Conservation (phyloP, 2,113 vertebrate genomes). For the Hemicordylus capensis region DNA sequence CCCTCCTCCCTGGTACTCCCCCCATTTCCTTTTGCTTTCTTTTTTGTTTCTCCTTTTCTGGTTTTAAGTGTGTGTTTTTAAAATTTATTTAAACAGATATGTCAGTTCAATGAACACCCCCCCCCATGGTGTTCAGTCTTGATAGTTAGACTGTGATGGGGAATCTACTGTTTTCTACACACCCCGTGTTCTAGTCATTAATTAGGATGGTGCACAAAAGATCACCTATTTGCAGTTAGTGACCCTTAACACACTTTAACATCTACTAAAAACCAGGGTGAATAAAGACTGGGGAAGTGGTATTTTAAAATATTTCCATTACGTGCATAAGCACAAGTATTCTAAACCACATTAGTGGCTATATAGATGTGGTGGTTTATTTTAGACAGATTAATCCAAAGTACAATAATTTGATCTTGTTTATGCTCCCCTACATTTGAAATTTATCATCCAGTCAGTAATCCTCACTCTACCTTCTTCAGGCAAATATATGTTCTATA, state of each 20-base stretch:
- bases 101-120: background rate
- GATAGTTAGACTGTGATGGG: background rate
- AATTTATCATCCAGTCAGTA: background rate
- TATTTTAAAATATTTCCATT: background rate
- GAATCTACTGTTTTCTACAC: background rate
- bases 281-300: background rate
- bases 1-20: background rate
- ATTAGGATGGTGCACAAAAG: background rate
- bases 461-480: background rate
- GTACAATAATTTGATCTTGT: background rate
- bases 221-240: background rate
- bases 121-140: background rate
- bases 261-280: background rate
- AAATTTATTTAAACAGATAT: background rate
- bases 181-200: background rate
- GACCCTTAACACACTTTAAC: background rate
- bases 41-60: background rate
- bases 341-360: background rate
- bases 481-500: background rate
- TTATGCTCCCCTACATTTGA: background rate
- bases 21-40: no score
- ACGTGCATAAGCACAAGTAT: background rate
- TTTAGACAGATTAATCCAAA: background rate
- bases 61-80: background rate
- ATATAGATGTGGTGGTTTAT: background rate